Evolutionary conservation across 2,797 vertebrate genomes (phyloP).

Genomic region (Sternotherus odoratus): DNA sequence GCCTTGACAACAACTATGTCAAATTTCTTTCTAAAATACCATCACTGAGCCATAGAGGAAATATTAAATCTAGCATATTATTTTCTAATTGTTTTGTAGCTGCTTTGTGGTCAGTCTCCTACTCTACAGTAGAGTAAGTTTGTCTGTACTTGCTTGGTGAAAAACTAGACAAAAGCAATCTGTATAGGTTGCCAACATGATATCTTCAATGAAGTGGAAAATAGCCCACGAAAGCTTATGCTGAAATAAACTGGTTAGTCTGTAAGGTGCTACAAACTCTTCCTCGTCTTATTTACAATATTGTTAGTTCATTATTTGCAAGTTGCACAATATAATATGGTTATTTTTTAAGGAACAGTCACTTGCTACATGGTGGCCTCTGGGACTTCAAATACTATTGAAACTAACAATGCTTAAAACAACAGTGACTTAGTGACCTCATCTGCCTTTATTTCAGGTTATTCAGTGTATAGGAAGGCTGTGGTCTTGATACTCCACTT

Average conservation of each 20-base stretch:
- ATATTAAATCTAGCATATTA: neutral
- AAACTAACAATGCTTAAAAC: neutral
- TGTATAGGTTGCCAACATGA: neutral
- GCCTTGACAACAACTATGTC: neutral
- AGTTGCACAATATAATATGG: constrained; percentile 10
- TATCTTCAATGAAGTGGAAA: neutral
- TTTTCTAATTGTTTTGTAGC: neutral
- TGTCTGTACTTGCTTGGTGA: neutral
- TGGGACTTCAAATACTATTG: neutral
- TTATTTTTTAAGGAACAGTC: neutral
- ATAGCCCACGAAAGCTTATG: too few species aligned
- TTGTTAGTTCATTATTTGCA: constrained; percentile 15
- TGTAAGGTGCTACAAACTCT: too few species aligned
- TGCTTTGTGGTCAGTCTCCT: neutral
- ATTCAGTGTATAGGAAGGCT: neutral
- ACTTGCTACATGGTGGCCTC: constrained; percentile 31
- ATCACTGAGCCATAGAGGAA: neutral
- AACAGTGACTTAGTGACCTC: neutral
- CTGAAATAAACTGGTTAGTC: too few species aligned
- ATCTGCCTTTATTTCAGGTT: neutral
- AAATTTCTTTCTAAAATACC: neutral
- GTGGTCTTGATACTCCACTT: neutral
- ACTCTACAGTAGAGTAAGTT: neutral
- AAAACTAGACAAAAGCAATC: neutral
- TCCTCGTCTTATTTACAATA: too few species aligned